These are phyloP conservation scores for Hirundichthys speculiger DNA, from an alignment of 2,113 vertebrate genomes.

Conservation along the genomic window DNA sequence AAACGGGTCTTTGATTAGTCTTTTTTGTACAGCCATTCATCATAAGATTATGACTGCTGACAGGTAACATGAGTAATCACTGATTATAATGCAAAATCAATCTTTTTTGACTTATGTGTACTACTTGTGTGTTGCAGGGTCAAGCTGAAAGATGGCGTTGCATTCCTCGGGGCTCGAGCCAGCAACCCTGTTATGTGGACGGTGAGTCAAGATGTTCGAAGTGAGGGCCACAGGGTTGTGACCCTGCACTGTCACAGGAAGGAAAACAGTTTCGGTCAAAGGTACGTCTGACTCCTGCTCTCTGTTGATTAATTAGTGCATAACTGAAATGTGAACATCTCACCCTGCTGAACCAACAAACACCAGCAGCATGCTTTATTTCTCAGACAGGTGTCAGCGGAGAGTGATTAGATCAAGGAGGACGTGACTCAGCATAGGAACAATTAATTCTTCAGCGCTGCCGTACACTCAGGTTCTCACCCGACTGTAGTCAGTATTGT, in stretches of 20 bases:
- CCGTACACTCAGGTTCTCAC: constrained; percentile 2
- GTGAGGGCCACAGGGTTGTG: constrained; percentile 80
- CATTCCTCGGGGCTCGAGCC: constrained; percentile 82
- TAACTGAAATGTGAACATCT: constrained; percentile 42
- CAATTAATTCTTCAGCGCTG: constrained; percentile 19
- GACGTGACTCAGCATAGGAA: constrained; percentile 43
- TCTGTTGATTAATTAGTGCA: constrained; percentile 9
- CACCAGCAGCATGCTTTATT: constrained; percentile 26
- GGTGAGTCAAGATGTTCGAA: constrained; percentile 82
- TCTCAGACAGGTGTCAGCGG: constrained; percentile 37
- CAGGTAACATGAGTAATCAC: too few species aligned
- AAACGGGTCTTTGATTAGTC: neutral
- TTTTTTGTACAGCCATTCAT: too few species aligned
- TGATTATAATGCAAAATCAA: too few species aligned
- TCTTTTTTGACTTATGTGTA: too few species aligned
- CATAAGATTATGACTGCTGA: too few species aligned
- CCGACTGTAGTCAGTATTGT: constrained; percentile 6
- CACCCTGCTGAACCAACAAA: constrained; percentile 34
- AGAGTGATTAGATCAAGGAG: constrained; percentile 37
- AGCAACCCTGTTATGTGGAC: constrained; percentile 89
- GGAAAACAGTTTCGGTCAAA: constrained; percentile 72
- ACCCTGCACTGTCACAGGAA: constrained; percentile 89
- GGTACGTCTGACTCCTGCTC: constrained; percentile 71
- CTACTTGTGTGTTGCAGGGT: constrained; percentile 80
- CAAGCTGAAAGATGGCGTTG: constrained; percentile 90